Conservation (phyloP, 2,797 vertebrate species). For the Rhynchotus rufescens region DNA sequence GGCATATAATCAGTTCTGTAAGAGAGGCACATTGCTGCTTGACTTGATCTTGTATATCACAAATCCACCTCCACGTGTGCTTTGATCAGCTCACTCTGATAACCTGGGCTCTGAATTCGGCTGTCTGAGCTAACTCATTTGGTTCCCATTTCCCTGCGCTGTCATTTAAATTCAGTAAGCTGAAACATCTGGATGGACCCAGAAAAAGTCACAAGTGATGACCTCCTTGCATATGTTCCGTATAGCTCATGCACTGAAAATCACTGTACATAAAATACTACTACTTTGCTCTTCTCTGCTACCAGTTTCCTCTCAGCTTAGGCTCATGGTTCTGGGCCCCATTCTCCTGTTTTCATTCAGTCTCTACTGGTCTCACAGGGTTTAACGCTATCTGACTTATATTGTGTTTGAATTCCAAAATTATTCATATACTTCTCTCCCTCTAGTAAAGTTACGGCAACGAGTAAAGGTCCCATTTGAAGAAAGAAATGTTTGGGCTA, state of each 20-base stretch:
- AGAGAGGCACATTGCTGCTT: not conserved
- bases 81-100: not conserved
- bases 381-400: not conserved
- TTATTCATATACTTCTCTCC: not conserved
- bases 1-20: not conserved
- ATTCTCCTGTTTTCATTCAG: not conserved
- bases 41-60: not conserved
- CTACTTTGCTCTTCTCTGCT: not conserved
- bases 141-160: not conserved
- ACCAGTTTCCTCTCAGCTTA: not conserved
- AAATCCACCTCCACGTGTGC: not conserved
- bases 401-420: slow-evolving; percentile 6
- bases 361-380: not conserved
- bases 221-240: not conserved
- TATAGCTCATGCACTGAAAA: not conserved
- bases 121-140: slow-evolving; percentile 6
- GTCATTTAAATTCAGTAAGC: not conserved
- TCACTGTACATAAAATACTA: accelerated
- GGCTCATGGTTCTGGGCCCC: not conserved
- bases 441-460: not conserved
- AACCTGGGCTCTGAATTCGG: not conserved
- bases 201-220: not conserved
- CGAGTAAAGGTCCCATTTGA: not conserved
- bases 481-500: slow-evolving; percentile 44
- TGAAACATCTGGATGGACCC: slow-evolving; percentile 2